phyloP scores from a whole-genome alignment of 2,888 invertebrate species.

The Leucophenga maculata region DNA sequence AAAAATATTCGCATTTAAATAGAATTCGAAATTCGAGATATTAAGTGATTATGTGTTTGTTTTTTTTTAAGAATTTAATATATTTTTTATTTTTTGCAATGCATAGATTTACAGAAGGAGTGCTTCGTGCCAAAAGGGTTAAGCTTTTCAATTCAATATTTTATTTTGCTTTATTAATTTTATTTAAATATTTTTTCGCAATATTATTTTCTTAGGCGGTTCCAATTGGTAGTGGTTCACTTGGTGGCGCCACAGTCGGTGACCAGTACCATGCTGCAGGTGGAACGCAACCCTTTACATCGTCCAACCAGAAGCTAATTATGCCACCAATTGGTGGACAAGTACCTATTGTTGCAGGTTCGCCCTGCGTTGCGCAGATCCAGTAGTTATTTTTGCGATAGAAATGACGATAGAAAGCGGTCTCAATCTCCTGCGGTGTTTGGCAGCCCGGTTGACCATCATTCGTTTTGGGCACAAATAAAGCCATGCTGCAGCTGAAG shows the following conservation, averaged over 20 bases:
- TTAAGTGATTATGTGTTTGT: background rate
- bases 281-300: conserved; percentile 50
- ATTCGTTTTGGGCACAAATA: conserved; percentile 14
- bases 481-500: too few relatives aligned
- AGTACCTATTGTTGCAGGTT: conserved; percentile 42
- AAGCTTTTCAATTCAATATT: too few relatives aligned
- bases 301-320: conserved; percentile 48
- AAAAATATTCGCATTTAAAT: background rate
- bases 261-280: conserved; percentile 56
- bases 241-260: conserved; percentile 55
- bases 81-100: too few relatives aligned
- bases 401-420: conserved; percentile 46
- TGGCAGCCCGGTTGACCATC: conserved; percentile 55
- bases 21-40: background rate
- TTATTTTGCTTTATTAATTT: background rate
- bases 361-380: conserved; percentile 46
- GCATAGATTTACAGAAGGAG: too few relatives aligned
- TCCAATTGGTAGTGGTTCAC: conserved; percentile 38
- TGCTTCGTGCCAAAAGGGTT: too few relatives aligned
- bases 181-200: background rate
- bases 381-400: conserved; percentile 50
- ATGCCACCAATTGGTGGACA: conserved; percentile 45
- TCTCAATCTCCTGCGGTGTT: conserved; percentile 49
- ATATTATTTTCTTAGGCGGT: background rate
- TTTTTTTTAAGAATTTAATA: background rate